Evolutionary conservation across 2,888 invertebrate genomes (phyloP), one percentile per base, ranked within the genome.

Genomic region (Subacronicta megacephala): DNA sequence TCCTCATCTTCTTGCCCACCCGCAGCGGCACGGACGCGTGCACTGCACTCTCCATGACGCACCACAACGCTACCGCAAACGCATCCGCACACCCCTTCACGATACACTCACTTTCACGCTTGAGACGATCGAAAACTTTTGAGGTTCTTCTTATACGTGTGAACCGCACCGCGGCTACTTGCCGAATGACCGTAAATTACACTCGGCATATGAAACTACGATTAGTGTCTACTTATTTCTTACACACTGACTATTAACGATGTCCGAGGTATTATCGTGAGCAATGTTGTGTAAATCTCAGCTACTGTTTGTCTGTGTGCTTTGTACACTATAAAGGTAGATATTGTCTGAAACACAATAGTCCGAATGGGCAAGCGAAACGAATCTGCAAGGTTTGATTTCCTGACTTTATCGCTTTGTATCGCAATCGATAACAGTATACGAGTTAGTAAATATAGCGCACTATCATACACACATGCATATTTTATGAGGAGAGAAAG

Each of bases 1-100:
- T 97, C 81, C 96, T 95, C 96, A 97, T 97, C 90, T 97, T 97
- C 89, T 97, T 97, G 71, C 94, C 85, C 92, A 96, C 90, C 92
- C 96, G 84, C 90, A 96, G 87, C 95, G 96, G 89, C 92, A 95
- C 90, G 83, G 95, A 84, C 94, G 95, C 89, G 93, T 96, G 94
- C 95, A 96, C 93, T 62, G 90, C 92, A 77, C 90, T 93, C 89
- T 93, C 93, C 93, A 94, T 94, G 50, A 77, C 84, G 77, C 77
- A 77, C 74, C 60, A 59, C 51, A 74, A 75, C 82, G 88, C 90
- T 92, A 92, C 89, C 92, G 90, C 77, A 75, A 73, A 85, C 84
- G 78, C 93, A 92, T 92, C 77, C 89, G 91, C 84, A 62, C 85
- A 69, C 62, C 72, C 57, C 62, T 77, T 62, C 50, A 62, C 33